Base-by-base conservation (phyloP, 2,797 vertebrate genomes). In the Aeoliscus strigatus region DNA sequence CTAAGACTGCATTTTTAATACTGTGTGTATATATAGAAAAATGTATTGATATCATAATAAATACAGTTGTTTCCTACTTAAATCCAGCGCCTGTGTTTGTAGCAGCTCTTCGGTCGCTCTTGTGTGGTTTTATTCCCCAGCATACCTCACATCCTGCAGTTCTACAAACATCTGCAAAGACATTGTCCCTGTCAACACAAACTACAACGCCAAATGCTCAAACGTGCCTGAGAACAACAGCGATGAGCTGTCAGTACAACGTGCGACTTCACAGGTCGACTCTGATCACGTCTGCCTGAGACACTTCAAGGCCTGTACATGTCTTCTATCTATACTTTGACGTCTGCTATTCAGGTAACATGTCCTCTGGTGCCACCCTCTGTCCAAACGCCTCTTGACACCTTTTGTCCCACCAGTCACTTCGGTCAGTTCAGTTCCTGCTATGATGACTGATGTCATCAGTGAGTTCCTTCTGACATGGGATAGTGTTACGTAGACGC, bases 1-100 rank as follows among this genome's bases (percentile, higher is more conserved):
- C 68, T 76, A 77, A 80, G 62, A 81, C 77, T 84, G 68, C 75
- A 70, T 86, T 89, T 88, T 87, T 88, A 81, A 85, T 85, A 81
- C 77, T 75, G 54, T 83, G 74, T 87, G 78, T 89, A 78, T 88
- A 87, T 75, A 88, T 86, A 88, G 42, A 77, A 65, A 69, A 77
- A 80, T 79, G 81, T 82, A 86, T 87, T 88, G 80, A 88, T 88
- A 87, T 87, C 76, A 85, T 85, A 88, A 87, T 84, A 85, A 90
- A 90, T 82, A 87, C 76, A 68, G 55, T 87, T 80, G 81, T 88
- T 87, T 90, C 77, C 55, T 89, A 88, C 80, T 78, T 81, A 66
- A 63, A 65, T 60, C 58, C 56, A 60, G 40, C 40, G 9, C 9
- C 3, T 5, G 6, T 34, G 10, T 59, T 26, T 57, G 43, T 4